phyloP scores from a whole-genome alignment of 2,797 vertebrate species.

The Poliocrania exsul region DNA sequence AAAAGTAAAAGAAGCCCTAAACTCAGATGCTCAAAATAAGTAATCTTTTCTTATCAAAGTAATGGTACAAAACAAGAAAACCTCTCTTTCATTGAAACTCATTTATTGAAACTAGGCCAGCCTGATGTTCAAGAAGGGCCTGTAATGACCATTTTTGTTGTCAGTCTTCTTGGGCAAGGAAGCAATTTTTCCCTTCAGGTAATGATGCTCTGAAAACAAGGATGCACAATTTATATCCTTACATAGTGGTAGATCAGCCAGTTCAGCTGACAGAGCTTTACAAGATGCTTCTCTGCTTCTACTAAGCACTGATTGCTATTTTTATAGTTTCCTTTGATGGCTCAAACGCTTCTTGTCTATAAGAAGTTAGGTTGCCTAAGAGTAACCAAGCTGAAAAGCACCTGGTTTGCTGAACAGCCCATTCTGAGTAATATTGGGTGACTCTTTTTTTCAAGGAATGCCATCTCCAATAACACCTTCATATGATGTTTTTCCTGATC shows the following conservation, averaged over 20 bases:
- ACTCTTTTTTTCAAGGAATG: not conserved
- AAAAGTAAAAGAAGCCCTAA: not conserved
- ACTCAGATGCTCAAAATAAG: not conserved
- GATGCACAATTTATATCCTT: not conserved
- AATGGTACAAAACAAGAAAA: not conserved
- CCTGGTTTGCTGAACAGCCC: not conserved
- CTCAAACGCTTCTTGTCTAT: not conserved
- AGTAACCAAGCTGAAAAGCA: not conserved
- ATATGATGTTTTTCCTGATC: not conserved
- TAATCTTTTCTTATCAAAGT: not conserved
- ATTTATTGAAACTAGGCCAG: conserved; percentile 25
- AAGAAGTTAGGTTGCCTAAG: not conserved
- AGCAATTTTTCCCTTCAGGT: conserved; percentile 1
- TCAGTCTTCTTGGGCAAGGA: not conserved
- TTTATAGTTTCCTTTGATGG: not conserved
- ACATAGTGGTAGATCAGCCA: not conserved
- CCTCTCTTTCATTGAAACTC: not conserved
- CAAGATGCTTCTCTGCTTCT: not conserved
- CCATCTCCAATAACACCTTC: not conserved
- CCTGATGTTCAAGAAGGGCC: not conserved
- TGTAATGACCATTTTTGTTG: not conserved
- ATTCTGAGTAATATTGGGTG: not conserved
- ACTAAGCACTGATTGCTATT: not conserved
- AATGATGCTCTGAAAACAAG: conserved; percentile 21
- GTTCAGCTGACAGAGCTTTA: conserved; percentile 2